phyloP scores from a whole-genome alignment of 2,797 vertebrate genomes.

The Natrix natrix region DNA sequence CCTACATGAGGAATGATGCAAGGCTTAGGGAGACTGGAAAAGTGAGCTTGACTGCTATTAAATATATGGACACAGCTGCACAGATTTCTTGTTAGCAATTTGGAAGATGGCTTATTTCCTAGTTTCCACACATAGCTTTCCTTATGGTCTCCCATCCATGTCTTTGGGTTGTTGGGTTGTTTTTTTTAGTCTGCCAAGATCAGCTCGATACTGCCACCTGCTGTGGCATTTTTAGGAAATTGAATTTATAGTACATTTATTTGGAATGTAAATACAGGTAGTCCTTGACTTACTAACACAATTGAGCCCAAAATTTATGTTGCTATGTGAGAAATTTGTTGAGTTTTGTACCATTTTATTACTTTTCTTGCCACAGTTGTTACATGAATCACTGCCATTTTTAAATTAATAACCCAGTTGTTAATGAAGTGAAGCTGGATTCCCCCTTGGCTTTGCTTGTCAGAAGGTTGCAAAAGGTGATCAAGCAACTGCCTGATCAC shows the following conservation, averaged over 20 bases:
- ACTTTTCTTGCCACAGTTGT: too few relatives aligned
- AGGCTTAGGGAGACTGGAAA: neutral
- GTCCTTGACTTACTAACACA: too few relatives aligned
- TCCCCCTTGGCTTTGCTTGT: too few relatives aligned
- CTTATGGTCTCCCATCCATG: neutral
- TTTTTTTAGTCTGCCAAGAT: neutral
- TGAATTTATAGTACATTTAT: neutral
- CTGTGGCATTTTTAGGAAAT: neutral
- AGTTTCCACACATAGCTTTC: neutral
- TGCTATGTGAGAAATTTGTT: too few relatives aligned
- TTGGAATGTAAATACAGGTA: neutral
- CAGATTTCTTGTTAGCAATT: neutral
- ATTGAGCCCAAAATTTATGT: too few relatives aligned
- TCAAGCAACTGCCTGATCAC: too few relatives aligned
- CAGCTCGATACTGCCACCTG: neutral
- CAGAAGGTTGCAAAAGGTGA: too few relatives aligned
- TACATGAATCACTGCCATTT: too few relatives aligned
- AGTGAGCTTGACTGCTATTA: neutral
- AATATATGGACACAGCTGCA: neutral
- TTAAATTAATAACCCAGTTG: too few relatives aligned
- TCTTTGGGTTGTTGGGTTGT: neutral
- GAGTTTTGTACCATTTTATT: too few relatives aligned
- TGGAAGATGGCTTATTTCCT: neutral
- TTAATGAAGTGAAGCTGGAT: too few relatives aligned
- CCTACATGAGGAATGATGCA: neutral